Base-by-base conservation (phyloP, 1,140 invertebrate species). In the Drosophila mojavensis region DNA sequence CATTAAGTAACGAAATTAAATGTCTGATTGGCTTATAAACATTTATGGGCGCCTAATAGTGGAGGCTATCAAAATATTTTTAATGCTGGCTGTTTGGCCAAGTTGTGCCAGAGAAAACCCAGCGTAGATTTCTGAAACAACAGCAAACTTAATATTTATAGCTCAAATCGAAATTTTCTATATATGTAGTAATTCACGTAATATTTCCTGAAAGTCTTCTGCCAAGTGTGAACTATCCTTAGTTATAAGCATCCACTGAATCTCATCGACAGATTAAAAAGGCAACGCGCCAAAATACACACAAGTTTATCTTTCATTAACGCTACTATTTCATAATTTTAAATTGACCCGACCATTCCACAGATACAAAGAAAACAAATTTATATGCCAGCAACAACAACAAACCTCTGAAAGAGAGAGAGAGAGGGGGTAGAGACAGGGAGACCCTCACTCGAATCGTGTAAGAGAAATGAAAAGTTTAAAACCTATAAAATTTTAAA, bases 401-500 rank as follows among this genome's bases (percentile, higher is more conserved):
- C 28, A 30, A 30, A 30, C 0, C 28, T 5, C 5, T 30, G 28
- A 75, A 50, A 55, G 51, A 33, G 55, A 69, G 20, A 36, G 53
- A 55, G 30, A 58, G 17, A 39, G 26, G 45, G 45, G 17, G 17
- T n/a, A 56, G 41, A 30, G 61, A 54, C 17, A 41, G 4, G n/a
- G 47, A 30, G 62, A 36, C 47, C 50, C 33, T 72, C 62, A 80
- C 66, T 62, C 67, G 80, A 88, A 82, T 74, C 78, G 77, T 88
- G 80, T 89, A 84, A 81, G 77, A 70, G 80, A 89, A 73, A 89
- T 84, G 84, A 91, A 89, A 90, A 91, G 77, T 81, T 78, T 74
- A 86, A 90, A 91, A 86, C 84, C 84, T 85, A 91, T 91, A 91
- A 89, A 91, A 89, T 89, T 86, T 89, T 70, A 91, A 91, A 91